phyloP scores from a whole-genome alignment of 2,113 vertebrate species.

The Dissostichus mawsoni region DNA sequence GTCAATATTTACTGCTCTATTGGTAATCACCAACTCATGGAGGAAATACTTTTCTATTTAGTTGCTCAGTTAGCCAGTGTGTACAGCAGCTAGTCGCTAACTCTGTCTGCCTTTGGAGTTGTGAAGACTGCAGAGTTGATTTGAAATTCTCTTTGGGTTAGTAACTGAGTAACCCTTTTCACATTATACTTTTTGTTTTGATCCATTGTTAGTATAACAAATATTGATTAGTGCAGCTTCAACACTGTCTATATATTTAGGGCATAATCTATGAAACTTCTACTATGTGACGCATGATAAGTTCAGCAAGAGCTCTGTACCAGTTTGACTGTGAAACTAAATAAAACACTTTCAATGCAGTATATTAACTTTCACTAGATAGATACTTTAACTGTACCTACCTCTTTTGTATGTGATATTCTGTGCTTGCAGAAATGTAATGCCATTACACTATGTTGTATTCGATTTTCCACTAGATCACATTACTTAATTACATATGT shows the following conservation, averaged over 20 bases:
- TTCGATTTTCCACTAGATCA: background rate
- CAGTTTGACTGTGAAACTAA: background rate
- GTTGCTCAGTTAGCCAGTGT: background rate
- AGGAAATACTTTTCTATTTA: background rate
- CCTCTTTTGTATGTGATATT: background rate
- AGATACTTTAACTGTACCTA: background rate
- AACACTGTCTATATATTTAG: background rate
- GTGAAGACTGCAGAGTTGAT: background rate
- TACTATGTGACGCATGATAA: background rate
- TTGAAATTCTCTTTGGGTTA: background rate
- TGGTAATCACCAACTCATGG: background rate
- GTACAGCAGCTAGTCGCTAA: background rate
- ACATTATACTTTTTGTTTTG: background rate
- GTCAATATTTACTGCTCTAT: background rate
- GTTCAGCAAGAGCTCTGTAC: background rate
- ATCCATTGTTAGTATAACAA: background rate
- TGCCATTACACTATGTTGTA: background rate
- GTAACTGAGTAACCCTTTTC: background rate
- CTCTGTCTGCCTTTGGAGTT: background rate
- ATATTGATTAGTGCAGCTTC: background rate
- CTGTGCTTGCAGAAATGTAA: constrained; percentile 4
- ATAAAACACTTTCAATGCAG: constrained; percentile 4
- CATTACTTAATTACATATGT: background rate
- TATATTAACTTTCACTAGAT: background rate
- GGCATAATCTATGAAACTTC: background rate